Evolutionary conservation across 2,888 invertebrate species (phyloP).

Genomic region (Sphaerophoria rueppellii): DNA sequence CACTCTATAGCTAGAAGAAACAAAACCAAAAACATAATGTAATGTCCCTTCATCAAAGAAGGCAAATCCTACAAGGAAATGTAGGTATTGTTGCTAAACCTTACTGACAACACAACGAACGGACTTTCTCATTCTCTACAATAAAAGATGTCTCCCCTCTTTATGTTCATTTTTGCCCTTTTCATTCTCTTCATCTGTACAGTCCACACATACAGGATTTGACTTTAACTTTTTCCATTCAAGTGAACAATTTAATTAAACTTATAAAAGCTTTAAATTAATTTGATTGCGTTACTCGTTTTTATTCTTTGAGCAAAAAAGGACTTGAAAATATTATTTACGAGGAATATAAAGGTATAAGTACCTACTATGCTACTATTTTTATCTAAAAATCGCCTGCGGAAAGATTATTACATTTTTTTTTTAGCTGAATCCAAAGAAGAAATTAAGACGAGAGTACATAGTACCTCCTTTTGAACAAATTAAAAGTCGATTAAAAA

Average conservation of each 20-base stretch:
- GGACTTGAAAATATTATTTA: not conserved
- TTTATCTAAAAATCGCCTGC: not conserved
- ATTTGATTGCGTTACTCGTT: slow-evolving; percentile 41
- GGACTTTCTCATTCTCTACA: slow-evolving; percentile 2
- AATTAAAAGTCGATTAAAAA: slow-evolving; percentile 11
- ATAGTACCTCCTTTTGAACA: not conserved
- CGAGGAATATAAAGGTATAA: slow-evolving; percentile 2
- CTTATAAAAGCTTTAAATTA: slow-evolving; percentile 62
- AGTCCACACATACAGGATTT: slow-evolving; percentile 22
- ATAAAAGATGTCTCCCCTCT: slow-evolving; percentile 14
- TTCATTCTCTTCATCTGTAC: slow-evolving; percentile 35
- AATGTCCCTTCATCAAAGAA: not conserved
- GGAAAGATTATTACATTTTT: slow-evolving; percentile 16
- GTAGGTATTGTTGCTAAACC: slow-evolving; percentile 7
- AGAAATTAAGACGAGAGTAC: too few relatives aligned
- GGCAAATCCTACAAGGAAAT: not conserved
- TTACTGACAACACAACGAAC: not conserved
- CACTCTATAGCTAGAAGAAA: not conserved
- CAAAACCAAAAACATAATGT: not conserved
- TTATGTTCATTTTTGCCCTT: slow-evolving; percentile 39
- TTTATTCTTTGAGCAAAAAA: not conserved
- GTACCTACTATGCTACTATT: not conserved
- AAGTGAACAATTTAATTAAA: slow-evolving; percentile 70
- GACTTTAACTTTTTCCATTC: slow-evolving; percentile 55
- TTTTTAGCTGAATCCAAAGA: not conserved